Base-by-base conservation (phyloP, 2,888 invertebrate species). In the Chymomyza procnemis region DNA sequence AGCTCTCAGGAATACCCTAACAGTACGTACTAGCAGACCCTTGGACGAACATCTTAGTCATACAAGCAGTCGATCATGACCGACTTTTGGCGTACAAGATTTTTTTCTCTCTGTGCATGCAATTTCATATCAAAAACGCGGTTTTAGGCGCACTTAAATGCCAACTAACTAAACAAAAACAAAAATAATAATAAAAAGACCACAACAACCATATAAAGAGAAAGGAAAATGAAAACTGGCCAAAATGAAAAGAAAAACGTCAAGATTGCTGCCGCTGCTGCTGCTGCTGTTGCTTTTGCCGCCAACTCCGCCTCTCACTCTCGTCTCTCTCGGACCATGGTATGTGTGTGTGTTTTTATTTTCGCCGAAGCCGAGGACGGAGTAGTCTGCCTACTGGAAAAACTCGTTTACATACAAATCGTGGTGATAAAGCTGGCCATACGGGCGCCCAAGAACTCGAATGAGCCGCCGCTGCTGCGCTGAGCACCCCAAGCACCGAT, bases 361-460 rank as follows among this genome's bases (percentile, higher is more conserved):
- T 6, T 64, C 4, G 18, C 30, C 46, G 52, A 50, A 21, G 55
- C 16, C 58, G 57, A 18, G 46, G n/a, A 55, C 55, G 14, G 12
- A 9, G 34, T 12, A 12, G 34, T 16, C 55, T 26, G 19, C 67
- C 67, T 85, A 87, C 87, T 80, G 83, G 87, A 88, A 86, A 88
- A 88, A 88, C 88, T 88, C 83, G 88, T 88, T 89, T 89, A 89
- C 89, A 89, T 90, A 89, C 89, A 89, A 89, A 89, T 85, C 79
- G 88, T 88, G 83, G 89, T 90, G 79, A 89, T 89, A 88, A 89
- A 90, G 88, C 88, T 89, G 86, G 90, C 89, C 90, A 89, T 89
- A 77, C 89, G 89, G 79, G 89, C 88, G 81, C 89, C 89, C 85
- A 89, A 89, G 85, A 89, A 88, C 85, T 89, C 89, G 88, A 89